Conservation (phyloP, 2,113 vertebrate species). For the Montifringilla adamsi region DNA sequence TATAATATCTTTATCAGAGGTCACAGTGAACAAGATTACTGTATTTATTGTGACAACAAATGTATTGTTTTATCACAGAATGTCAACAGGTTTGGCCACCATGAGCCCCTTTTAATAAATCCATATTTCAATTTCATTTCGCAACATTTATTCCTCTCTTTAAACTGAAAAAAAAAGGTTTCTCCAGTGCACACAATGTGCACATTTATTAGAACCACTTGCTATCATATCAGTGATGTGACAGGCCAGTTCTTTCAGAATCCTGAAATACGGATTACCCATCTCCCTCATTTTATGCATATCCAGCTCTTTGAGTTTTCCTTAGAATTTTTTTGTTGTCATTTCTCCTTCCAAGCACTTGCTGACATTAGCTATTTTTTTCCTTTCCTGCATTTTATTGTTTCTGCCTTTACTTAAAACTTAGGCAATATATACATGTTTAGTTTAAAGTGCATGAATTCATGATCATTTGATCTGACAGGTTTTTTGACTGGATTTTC, state of each 20-base stretch:
- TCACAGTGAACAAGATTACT: background rate
- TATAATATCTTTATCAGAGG: background rate
- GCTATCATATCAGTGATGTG: background rate
- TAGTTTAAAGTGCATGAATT: background rate
- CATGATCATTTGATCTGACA: background rate
- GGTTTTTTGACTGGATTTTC: background rate
- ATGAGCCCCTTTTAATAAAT: background rate
- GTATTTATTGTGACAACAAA: background rate
- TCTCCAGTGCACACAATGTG: background rate
- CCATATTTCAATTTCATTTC: background rate
- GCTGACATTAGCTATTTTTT: background rate
- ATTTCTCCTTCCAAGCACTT: background rate
- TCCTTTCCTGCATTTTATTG: background rate
- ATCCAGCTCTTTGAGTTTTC: background rate
- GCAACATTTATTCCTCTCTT: background rate
- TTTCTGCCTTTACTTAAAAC: background rate
- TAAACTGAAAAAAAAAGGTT: background rate
- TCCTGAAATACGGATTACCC: background rate
- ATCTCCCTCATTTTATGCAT: background rate
- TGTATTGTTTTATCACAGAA: background rate
- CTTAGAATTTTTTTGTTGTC: background rate
- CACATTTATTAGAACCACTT: background rate
- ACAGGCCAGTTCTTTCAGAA: background rate
- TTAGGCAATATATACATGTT: background rate
- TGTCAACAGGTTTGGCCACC: background rate